These are phyloP conservation scores for Drosophila chauvacae DNA, from an alignment of 1,140 invertebrate genomes.

Conservation along the genomic window DNA sequence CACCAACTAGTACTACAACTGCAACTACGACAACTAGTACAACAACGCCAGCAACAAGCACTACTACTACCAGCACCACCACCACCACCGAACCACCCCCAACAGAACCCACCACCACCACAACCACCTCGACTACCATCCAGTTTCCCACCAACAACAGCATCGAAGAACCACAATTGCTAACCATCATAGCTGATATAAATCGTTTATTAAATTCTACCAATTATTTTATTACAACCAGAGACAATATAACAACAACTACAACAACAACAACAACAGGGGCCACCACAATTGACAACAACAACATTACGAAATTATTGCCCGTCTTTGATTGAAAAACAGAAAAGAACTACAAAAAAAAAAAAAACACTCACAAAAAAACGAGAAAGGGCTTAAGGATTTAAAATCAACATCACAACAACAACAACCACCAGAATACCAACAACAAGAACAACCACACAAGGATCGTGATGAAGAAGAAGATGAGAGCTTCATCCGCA, in stretches of 20 bases:
- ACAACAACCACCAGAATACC: slow-evolving; percentile 16
- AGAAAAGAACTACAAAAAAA: background rate
- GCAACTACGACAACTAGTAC: slow-evolving; percentile 16
- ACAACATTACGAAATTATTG: slow-evolving; percentile 74
- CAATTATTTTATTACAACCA: slow-evolving; percentile 84
- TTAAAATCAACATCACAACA: slow-evolving; percentile 31
- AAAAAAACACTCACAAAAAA: background rate
- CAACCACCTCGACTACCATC: slow-evolving; percentile 33
- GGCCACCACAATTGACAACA: slow-evolving; percentile 57
- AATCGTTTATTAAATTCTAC: slow-evolving; percentile 84
- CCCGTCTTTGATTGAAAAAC: slow-evolving; percentile 63
- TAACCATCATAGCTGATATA: slow-evolving; percentile 78
- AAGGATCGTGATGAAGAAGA: slow-evolving; percentile 13
- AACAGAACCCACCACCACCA: slow-evolving; percentile 42
- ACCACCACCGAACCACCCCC: slow-evolving; percentile 30
- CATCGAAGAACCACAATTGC: slow-evolving; percentile 77
- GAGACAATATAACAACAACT: slow-evolving; percentile 78
- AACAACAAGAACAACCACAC: slow-evolving; percentile 29
- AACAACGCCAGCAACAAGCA: slow-evolving; percentile 30
- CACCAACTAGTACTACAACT: slow-evolving; percentile 18
- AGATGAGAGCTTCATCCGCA: slow-evolving; percentile 23
- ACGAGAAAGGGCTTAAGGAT: slow-evolving; percentile 28
- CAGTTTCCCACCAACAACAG: slow-evolving; percentile 54
- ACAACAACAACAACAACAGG: slow-evolving; percentile 57
- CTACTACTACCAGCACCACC: slow-evolving; percentile 22